phyloP scores from a whole-genome alignment of 2,888 invertebrate genomes.

The Linhomoeus sp. region DNA sequence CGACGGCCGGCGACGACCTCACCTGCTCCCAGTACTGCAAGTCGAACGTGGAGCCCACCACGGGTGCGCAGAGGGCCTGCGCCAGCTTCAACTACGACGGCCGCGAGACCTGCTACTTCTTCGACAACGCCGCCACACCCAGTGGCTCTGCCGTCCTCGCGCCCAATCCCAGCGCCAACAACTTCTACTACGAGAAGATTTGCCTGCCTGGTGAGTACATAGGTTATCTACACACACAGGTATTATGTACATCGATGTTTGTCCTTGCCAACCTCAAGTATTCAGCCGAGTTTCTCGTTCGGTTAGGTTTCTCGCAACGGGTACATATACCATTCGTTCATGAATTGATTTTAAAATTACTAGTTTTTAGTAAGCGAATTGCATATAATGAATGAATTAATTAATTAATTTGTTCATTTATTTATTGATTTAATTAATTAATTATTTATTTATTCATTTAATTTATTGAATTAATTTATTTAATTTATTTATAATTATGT shows the following conservation, averaged over 20 bases:
- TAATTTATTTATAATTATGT: not conserved
- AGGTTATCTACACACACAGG: too few relatives aligned
- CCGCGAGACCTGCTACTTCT: conserved; percentile 28
- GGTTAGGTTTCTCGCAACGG: too few relatives aligned
- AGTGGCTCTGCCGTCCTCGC: conserved; percentile 22
- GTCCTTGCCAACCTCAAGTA: too few relatives aligned
- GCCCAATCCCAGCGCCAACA: conserved; percentile 26
- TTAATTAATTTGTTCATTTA: too few relatives aligned
- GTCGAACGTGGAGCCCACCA: conserved; percentile 27
- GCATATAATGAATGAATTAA: not conserved
- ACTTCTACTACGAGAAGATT: conserved; percentile 30
- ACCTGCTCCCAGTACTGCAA: conserved; percentile 19
- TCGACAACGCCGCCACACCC: conserved; percentile 27
- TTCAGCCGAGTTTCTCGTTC: too few relatives aligned
- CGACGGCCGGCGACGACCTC: conserved; percentile 19
- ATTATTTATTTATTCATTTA: too few relatives aligned
- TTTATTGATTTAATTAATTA: too few relatives aligned
- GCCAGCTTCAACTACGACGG: conserved; percentile 28
- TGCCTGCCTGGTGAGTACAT: conserved; percentile 22
- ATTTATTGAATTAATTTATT: not conserved
- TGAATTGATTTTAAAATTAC: too few relatives aligned
- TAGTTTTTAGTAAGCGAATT: too few relatives aligned
- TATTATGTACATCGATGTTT: too few relatives aligned
- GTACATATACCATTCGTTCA: too few relatives aligned
- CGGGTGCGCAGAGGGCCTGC: conserved; percentile 25